Conservation (phyloP, 2,888 invertebrate species). For the Lumbricus terrestris region DNA sequence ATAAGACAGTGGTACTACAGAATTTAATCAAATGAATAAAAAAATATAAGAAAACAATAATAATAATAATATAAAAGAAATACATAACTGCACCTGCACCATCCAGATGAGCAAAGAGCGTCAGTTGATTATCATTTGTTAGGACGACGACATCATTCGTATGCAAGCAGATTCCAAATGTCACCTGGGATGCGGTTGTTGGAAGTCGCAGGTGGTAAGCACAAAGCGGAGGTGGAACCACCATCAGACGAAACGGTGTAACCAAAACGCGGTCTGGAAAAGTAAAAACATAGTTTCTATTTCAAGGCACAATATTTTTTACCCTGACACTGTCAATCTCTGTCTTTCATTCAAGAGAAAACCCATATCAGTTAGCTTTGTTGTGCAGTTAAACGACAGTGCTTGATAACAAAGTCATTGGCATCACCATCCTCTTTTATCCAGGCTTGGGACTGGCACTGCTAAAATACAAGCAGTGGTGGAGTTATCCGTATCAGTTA, state of each 20-base stretch:
- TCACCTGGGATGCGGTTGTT: slow-evolving; percentile 60
- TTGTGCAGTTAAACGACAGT: no score
- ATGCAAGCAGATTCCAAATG: slow-evolving; percentile 42
- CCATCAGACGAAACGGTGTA: slow-evolving; percentile 72
- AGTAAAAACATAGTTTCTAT: background rate
- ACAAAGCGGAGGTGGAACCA: slow-evolving; percentile 83
- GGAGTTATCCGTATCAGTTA: no score
- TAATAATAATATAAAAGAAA: background rate
- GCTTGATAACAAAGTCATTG: no score
- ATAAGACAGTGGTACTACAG: background rate
- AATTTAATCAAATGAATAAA: background rate
- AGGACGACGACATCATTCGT: slow-evolving; percentile 40
- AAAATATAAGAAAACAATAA: background rate
- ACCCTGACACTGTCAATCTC: background rate
- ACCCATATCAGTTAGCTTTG: no score
- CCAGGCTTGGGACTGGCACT: no score
- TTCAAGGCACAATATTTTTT: background rate
- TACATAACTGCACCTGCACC: background rate
- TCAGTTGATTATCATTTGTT: slow-evolving; percentile 17
- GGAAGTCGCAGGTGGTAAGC: slow-evolving; percentile 65
- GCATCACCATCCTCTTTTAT: no score
- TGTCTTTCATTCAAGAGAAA: background rate
- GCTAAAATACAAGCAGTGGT: no score
- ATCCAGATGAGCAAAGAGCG: background rate
- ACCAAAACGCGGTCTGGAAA: slow-evolving; percentile 66